Evolutionary conservation across 2,113 vertebrate species (phyloP).

Genomic region (Chroicocephalus ridibundus): DNA sequence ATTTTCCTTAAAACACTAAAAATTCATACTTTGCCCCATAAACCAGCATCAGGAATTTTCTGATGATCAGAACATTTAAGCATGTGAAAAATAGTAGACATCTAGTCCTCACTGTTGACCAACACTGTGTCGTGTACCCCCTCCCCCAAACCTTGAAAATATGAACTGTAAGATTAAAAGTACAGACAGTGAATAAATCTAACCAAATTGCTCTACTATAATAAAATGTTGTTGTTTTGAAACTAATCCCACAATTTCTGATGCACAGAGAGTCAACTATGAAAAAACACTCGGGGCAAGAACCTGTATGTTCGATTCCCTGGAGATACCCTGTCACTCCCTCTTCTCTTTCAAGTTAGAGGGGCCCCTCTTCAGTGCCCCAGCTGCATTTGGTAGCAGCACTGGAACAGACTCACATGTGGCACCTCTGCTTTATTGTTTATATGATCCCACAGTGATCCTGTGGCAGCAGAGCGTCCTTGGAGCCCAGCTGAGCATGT

Average conservation of each 20-base stretch:
- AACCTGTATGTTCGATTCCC: neutral
- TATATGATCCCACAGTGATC: neutral
- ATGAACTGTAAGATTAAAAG: neutral
- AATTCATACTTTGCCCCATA: neutral
- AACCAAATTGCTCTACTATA: neutral
- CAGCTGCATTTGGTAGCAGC: neutral
- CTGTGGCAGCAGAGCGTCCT: neutral
- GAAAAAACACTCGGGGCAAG: neutral
- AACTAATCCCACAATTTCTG: neutral
- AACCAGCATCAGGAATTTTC: neutral
- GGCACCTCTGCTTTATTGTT: neutral
- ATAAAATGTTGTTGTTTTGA: neutral
- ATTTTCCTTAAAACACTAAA: neutral
- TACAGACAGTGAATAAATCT: neutral
- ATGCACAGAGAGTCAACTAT: neutral
- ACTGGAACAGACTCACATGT: neutral
- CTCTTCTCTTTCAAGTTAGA: neutral
- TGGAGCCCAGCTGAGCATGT: neutral
- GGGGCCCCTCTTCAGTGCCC: neutral
- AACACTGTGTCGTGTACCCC: fast-evolving
- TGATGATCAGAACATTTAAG: neutral
- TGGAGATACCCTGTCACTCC: neutral
- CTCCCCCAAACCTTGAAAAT: neutral
- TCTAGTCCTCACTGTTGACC: neutral
- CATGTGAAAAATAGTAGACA: neutral